These are phyloP conservation scores for Alloplasta piceator DNA, from an alignment of 2,888 invertebrate species.

Conservation along the genomic window DNA sequence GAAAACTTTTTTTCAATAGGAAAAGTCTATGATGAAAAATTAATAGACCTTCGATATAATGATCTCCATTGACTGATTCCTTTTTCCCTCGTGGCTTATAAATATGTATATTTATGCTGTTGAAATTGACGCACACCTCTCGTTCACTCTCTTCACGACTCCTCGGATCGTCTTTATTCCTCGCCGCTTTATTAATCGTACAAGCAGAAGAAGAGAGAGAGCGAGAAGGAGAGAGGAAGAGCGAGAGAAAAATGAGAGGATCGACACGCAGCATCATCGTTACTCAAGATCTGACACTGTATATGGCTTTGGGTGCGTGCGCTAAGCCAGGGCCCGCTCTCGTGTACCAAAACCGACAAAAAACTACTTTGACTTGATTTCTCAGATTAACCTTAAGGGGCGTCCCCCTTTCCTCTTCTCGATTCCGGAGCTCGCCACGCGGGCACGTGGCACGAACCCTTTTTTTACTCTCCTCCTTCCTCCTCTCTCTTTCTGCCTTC, in stretches of 20 bases:
- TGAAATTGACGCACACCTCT: conserved; percentile 6
- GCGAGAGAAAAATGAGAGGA: conserved; percentile 38
- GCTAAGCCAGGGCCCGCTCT: conserved; percentile 43
- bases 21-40: too few relatives aligned
- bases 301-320: conserved; percentile 22
- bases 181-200: conserved; percentile 16
- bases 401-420: conserved; percentile 33
- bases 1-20: too few relatives aligned
- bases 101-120: too few relatives aligned
- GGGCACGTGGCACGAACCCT: conserved; percentile 79
- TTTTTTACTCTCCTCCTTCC: conserved; percentile 44
- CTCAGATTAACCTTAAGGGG: conserved; percentile 80
- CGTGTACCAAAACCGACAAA: conserved; percentile 68
- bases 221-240: conserved; percentile 8
- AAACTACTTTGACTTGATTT: conserved; percentile 81
- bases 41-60: too few relatives aligned
- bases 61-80: too few relatives aligned
- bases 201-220: conserved; percentile 23
- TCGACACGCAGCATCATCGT: conserved; percentile 46
- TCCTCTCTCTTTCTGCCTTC: conserved; percentile 28
- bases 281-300: conserved; percentile 43
- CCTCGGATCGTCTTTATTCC: conserved; percentile 37
- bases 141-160: conserved; percentile 37
- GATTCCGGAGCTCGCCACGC: conserved; percentile 50
- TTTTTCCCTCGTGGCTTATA: too few relatives aligned